Percentiles rank a stretch among this genome's conserved stretches.
These are phyloP conservation scores for Anser brachyrhynchus DNA, from an alignment of 2,113 vertebrate genomes.

Conservation along the genomic window DNA sequence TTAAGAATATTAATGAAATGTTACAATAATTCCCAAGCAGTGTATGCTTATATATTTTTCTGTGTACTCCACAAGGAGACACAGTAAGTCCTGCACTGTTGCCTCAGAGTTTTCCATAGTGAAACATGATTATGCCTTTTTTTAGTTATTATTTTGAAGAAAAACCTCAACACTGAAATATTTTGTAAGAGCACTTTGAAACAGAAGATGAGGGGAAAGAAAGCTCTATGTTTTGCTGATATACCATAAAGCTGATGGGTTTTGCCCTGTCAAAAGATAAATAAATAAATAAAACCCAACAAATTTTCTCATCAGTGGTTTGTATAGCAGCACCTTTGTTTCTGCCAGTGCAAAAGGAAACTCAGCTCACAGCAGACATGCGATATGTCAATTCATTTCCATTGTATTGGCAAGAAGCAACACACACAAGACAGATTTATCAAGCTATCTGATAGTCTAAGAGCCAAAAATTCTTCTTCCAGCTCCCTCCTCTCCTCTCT, in stretches of 20 bases:
- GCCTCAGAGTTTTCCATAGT: neutral
- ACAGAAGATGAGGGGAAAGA: neutral
- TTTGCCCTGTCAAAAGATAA: constrained; percentile 19
- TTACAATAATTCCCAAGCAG: neutral
- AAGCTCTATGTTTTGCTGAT: neutral
- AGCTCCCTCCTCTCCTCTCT: neutral
- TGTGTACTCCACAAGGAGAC: neutral
- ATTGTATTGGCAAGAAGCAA: constrained; percentile 50
- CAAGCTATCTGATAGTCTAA: constrained; percentile 55
- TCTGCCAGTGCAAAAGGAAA: constrained; percentile 19
- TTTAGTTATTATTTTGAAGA: neutral
- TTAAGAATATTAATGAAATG: constrained; percentile 36
- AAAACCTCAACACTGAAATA: neutral
- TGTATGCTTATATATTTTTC: neutral
- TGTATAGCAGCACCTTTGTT: constrained; percentile 23
- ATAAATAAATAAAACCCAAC: constrained; percentile 16
- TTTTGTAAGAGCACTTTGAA: neutral
- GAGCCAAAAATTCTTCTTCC: constrained; percentile 40
- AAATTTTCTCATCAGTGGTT: neutral
- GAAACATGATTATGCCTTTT: neutral
- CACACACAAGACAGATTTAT: constrained; percentile 49
- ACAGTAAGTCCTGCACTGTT: neutral
- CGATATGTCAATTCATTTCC: constrained; percentile 16
- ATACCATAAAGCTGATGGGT: neutral
- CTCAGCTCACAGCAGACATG: neutral